phyloP scores from a whole-genome alignment of 2,888 invertebrate genomes.

The Allacma fusca region DNA sequence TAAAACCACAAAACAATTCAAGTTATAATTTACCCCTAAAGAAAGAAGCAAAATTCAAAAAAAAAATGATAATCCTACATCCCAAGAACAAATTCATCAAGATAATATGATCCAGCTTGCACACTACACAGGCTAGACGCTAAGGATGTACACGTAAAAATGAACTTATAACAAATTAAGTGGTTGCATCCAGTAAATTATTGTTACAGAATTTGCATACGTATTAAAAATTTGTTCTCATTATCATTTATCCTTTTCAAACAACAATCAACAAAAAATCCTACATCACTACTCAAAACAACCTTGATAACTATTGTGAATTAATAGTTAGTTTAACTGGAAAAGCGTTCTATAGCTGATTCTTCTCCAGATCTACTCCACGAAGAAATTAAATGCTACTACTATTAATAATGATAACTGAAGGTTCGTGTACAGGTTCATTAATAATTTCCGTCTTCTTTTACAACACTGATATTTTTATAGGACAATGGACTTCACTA shows the following conservation, averaged over 20 bases:
- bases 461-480: not conserved
- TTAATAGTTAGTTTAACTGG: constrained; percentile 31
- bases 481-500: not conserved
- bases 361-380: not conserved
- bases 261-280: constrained; percentile 11
- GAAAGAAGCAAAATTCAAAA: not conserved
- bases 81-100: not conserved
- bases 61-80: not conserved
- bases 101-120: not conserved
- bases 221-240: constrained; percentile 3
- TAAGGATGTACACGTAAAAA: not conserved
- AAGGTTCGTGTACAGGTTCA: constrained; percentile 27
- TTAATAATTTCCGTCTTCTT: constrained; percentile 17
- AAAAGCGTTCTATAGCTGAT: constrained; percentile 34
- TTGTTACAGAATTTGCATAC: not conserved
- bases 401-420: constrained; percentile 1
- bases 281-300: not conserved
- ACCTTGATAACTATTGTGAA: constrained; percentile 25
- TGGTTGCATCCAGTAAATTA: constrained; percentile 7
- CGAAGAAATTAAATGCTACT: not conserved
- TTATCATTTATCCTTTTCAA: not conserved
- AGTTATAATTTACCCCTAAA: not conserved
- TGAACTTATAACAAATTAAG: constrained; percentile 3
- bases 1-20: not conserved
- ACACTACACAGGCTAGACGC: not conserved